Base-by-base conservation (phyloP, 2,113 vertebrate species). In the Camelus dromedarius region DNA sequence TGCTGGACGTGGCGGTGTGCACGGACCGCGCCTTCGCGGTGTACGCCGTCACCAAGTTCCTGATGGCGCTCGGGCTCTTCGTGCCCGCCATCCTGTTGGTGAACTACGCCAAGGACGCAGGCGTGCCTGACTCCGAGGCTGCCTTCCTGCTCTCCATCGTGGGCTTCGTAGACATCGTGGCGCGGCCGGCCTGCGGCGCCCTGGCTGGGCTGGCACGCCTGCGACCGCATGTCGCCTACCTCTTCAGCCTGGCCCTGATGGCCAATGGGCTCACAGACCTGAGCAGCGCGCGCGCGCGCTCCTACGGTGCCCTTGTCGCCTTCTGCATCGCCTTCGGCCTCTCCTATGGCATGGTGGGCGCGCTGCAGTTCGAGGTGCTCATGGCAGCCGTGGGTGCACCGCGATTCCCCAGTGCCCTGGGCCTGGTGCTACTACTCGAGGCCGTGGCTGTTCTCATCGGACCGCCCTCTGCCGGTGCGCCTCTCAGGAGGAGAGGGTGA, bases 311-410 rank as follows among this genome's bases (percentile, higher is more conserved):
- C 13, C 98, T 99, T 7, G 98, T 99, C 48, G 98, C 98, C 96
- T 99, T 99, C 98, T 99, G 99, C 0, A 72, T 99, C 54, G 99
- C 99, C 80, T 99, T 99, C 2, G 99, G 99, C 85, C 98, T 99
- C 88, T 99, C 99, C 16, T 99, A 99, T 0, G 99, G 99, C 96
- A 99, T 99, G 99, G 99, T 99, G 87, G 99, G 99, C 0, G 98
- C 99, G 2, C 97, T 99, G 98, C 99, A 99, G 97, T 99, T 99
- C 0, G 99, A 99, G 96, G 99, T 99, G 82, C 98, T 99, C 75
- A 99, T 99, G 99, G 98, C 98, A 30, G 98, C 98, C 0, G 98
- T 99, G 14, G 99, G 99, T 0, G 98, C 98, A 1, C 98, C 97
- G 95, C 98, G 98, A 91, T 99, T 99, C 97, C 98, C 99, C 98